Base-by-base conservation (phyloP, 1,140 invertebrate genomes). In the Drosophila paulistorum region DNA sequence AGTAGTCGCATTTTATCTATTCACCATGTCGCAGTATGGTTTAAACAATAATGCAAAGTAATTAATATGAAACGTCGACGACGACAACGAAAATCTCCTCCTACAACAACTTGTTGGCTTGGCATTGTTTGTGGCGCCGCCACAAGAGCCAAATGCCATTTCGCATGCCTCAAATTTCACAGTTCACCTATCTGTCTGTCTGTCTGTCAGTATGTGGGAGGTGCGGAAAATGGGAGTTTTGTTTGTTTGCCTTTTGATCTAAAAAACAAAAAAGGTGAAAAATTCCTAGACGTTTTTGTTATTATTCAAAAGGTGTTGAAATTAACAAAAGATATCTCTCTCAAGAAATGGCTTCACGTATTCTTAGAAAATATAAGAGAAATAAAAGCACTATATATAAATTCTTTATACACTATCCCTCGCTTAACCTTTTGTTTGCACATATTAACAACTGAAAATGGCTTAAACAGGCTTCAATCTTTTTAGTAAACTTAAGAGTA, bases 41-140 rank as follows among this genome's bases (percentile, higher is more conserved):
- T 86, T 73, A 79, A 69, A 69, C 69, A 82, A 82, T 87, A 83
- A 89, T 77, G 83, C 83, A 74, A 68, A 83, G 84, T 83, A 87
- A 87, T 87, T 87, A 87, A 87, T 87, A 87, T 62, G 67, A 71
- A 41, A 61, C 55, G 55, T 62, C 23, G 60, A 73, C 39, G 45
- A 42, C 39, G 20, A 23, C 20, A 2, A 23, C 20, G 41, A 42
- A 26, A 62, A 55, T 42, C 59, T 42, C 51, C 64, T 74, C 35
- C 20, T 35, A 30, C 42, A 39, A 13, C 37, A 39, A 39, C 30
- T 64, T 45, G 20, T 58, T 7, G 30, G 42, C 48, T 23, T 48
- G 13, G 23, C 57, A 67, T 85, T 84, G 68, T 84, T 62, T 74
- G 68, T 58, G 74, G 55, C 42, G 68, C 51, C 70, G 68, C 51